Evolutionary conservation across 2,797 vertebrate species (phyloP).

Genomic region (Pteropus rufus): DNA sequence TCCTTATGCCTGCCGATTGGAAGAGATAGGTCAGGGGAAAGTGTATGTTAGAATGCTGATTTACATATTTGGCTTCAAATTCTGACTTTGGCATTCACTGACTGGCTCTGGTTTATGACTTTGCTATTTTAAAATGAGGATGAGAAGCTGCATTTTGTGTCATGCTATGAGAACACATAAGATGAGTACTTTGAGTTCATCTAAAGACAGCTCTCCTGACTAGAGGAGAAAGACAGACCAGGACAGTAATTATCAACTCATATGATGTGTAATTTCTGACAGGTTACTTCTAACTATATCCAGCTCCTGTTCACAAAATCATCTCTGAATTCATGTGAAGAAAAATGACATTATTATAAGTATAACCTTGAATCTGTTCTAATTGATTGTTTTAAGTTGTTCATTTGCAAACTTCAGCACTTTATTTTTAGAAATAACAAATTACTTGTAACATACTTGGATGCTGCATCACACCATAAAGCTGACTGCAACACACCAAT

Average conservation of each 20-base stretch:
- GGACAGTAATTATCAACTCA: neutral
- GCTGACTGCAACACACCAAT: neutral
- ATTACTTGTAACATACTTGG: neutral
- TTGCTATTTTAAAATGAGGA: neutral
- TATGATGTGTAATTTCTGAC: neutral
- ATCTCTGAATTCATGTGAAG: neutral
- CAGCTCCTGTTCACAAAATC: neutral
- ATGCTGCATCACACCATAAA: neutral
- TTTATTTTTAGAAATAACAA: neutral
- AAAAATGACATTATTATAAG: neutral
- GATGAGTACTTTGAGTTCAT: neutral
- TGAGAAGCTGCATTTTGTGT: neutral
- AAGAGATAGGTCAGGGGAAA: neutral
- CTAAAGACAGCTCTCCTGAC: neutral
- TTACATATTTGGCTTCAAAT: neutral
- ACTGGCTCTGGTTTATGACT: neutral
- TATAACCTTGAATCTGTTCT: neutral
- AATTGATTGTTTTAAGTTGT: neutral
- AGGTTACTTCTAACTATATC: neutral
- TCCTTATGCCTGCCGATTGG: neutral
- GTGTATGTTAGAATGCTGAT: neutral
- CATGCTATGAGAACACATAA: neutral
- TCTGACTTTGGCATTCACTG: neutral
- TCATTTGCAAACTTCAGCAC: slow-evolving; percentile 9
- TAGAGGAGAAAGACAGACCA: neutral